These are phyloP conservation scores for Macquaria ambigua DNA, from an alignment of 2,113 vertebrate species.

Conservation along the genomic window DNA sequence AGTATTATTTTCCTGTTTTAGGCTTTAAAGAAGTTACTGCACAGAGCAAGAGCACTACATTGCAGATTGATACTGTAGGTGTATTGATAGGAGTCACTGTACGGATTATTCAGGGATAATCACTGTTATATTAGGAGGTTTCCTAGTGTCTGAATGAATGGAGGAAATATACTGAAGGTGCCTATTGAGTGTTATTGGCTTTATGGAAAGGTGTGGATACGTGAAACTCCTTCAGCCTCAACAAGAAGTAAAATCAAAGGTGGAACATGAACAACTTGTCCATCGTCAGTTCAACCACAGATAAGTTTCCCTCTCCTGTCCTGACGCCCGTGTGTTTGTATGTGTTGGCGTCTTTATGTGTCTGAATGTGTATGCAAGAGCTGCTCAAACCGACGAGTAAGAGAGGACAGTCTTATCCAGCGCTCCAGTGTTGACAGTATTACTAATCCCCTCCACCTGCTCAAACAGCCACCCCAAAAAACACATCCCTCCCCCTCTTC, in stretches of 20 bases:
- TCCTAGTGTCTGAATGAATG: neutral
- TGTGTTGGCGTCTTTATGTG: constrained; percentile 63
- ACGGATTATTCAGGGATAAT: constrained; percentile 29
- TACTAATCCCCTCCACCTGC: constrained; percentile 99
- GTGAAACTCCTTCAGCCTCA: constrained; percentile 13
- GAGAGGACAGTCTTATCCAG: constrained; percentile 86
- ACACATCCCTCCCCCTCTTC: constrained; percentile 81
- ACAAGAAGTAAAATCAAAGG: constrained; percentile 11
- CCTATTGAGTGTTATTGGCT: neutral
- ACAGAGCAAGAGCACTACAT: neutral
- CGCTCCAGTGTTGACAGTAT: constrained; percentile 93
- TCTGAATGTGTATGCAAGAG: constrained; percentile 76
- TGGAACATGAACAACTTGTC: constrained; percentile 26
- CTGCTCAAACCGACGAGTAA: constrained; percentile 78
- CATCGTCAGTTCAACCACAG: constrained; percentile 34
- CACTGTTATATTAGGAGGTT: neutral
- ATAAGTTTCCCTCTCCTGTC: constrained; percentile 40
- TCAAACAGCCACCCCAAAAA: constrained; percentile 91
- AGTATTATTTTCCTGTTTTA: neutral
- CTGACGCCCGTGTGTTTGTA: constrained; percentile 48
- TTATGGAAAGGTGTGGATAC: neutral
- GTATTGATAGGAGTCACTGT: neutral
- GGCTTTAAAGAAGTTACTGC: neutral
- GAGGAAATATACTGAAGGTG: neutral
- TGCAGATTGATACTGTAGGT: neutral